phyloP scores from a whole-genome alignment of 1,140 invertebrate genomes.

The Venturia canescens region DNA sequence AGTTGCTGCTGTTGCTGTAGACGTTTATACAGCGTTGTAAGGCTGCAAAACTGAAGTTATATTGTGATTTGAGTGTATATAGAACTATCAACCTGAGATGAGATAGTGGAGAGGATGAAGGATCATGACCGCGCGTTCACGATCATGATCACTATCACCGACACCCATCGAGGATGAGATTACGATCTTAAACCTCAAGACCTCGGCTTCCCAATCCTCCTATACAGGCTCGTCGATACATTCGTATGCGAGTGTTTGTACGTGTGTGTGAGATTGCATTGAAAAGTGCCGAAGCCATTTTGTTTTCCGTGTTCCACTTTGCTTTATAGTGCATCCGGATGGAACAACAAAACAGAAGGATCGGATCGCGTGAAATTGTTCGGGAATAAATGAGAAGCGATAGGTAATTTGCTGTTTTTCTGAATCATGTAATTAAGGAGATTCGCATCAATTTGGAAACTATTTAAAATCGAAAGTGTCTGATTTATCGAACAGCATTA shows the following conservation, averaged over 20 bases:
- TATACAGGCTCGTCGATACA: background rate
- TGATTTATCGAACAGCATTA: too few relatives aligned
- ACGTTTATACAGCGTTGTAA: background rate
- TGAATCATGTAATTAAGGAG: too few relatives aligned
- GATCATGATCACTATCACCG: slow-evolving; percentile 50
- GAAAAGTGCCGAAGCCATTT: background rate
- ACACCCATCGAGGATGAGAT: slow-evolving; percentile 41
- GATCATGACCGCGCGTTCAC: slow-evolving; percentile 47
- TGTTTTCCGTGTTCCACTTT: slow-evolving; percentile 13
- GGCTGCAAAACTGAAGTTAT: background rate
- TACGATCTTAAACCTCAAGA: slow-evolving; percentile 42
- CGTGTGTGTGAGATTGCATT: background rate
- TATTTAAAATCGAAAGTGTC: too few relatives aligned
- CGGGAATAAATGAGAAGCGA: background rate
- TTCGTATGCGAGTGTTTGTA: background rate
- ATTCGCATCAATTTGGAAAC: too few relatives aligned
- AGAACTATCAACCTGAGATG: slow-evolving; percentile 9
- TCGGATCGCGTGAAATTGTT: background rate
- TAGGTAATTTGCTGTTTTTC: background rate
- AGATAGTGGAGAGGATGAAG: slow-evolving; percentile 35
- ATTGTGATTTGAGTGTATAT: background rate
- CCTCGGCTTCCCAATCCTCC: background rate
- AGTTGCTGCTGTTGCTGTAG: background rate
- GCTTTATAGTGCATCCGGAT: slow-evolving; percentile 26
- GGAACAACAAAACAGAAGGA: background rate